Conservation (phyloP, 2,888 invertebrate genomes). For the Trichopoda pennipes region DNA sequence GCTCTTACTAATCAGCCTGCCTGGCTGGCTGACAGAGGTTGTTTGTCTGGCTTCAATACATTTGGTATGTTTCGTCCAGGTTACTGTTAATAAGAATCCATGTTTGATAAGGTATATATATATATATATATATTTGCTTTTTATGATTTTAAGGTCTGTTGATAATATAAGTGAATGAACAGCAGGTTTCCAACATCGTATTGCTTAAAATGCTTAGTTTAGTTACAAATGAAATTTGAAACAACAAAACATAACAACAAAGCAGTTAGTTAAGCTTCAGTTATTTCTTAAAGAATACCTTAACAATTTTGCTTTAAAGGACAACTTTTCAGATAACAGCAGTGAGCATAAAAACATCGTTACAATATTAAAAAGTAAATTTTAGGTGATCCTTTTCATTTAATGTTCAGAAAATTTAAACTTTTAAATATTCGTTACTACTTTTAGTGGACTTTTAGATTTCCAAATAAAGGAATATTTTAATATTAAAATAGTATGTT, state of each 20-base stretch:
- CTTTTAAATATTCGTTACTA: no score
- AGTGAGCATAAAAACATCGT: neutral
- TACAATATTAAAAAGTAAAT: no score
- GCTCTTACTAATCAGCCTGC: constrained; percentile 51
- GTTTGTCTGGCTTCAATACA: constrained; percentile 45
- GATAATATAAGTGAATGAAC: constrained; percentile 69
- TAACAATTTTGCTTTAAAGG: neutral
- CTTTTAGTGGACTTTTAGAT: no score
- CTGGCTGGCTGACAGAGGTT: constrained; percentile 17
- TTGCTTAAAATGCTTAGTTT: constrained; percentile 37
- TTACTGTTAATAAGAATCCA: neutral
- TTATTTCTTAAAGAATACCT: constrained; percentile 27
- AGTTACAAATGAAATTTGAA: constrained; percentile 20
- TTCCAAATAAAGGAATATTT: no score
- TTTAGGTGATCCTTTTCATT: no score
- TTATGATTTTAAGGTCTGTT: constrained; percentile 58
- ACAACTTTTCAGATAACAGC: neutral
- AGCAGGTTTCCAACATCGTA: constrained; percentile 66
- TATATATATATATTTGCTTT: neutral
- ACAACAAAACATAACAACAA: neutral
- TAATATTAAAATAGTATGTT: no score
- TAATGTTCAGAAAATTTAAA: no score
- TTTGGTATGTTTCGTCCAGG: constrained; percentile 21
- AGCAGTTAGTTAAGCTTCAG: constrained; percentile 45
- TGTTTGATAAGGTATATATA: constrained; percentile 58